Conservation (phyloP, 1,140 invertebrate species). For the Chironomus striatipennis region DNA sequence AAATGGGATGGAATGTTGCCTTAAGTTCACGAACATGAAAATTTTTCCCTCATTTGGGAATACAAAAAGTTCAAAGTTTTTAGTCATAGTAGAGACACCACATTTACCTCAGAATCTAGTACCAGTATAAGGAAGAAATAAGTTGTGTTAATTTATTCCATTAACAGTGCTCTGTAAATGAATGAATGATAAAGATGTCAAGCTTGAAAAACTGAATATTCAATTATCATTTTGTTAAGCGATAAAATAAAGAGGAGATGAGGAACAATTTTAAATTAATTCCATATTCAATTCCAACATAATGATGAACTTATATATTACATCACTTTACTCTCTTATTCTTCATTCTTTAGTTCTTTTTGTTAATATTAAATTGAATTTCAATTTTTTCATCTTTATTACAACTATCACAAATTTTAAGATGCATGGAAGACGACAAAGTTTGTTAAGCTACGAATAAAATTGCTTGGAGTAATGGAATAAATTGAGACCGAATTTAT, state of each 20-base stretch:
- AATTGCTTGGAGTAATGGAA: no score
- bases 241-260: background rate
- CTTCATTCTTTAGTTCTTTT: background rate
- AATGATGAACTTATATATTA: background rate
- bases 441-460: no score
- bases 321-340: background rate
- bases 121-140: no score
- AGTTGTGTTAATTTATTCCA: constrained; percentile 8
- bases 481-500: no score
- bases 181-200: constrained; percentile 14
- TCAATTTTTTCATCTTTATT: background rate
- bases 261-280: constrained; percentile 6
- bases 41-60: no score
- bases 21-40: no score
- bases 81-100: no score
- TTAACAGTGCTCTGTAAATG: background rate
- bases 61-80: no score
- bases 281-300: background rate
- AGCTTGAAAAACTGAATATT: background rate
- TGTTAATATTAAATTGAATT: background rate
- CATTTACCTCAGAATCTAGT: no score
- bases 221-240: background rate
- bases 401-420: background rate
- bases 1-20: no score
- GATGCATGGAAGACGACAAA: no score